Percentiles rank a stretch among this genome's conserved stretches.
phyloP scores from a whole-genome alignment of 2,888 invertebrate genomes.

The Escarpia spicata region DNA sequence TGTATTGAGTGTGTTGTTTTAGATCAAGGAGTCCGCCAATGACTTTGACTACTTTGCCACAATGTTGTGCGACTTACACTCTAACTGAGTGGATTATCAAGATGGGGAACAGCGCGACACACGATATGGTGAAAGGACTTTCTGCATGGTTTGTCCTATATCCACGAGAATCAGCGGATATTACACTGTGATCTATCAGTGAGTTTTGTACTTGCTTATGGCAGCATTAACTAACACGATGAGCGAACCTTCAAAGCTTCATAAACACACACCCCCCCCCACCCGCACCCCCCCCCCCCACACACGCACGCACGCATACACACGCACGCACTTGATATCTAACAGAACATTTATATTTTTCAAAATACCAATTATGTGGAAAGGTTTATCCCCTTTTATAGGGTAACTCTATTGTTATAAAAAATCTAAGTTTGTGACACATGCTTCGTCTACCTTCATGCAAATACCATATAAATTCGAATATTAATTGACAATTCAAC shows the following conservation, averaged over 20 bases:
- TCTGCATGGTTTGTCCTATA: neutral
- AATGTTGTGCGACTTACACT: neutral
- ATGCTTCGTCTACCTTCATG: too few relatives aligned
- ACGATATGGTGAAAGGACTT: neutral
- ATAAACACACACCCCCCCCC: neutral
- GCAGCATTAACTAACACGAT: neutral
- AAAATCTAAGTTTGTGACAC: too few relatives aligned
- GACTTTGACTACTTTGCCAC: neutral
- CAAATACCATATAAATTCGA: too few relatives aligned
- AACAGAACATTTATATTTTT: too few relatives aligned
- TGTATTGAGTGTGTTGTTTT: neutral
- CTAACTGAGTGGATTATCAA: neutral
- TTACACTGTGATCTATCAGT: neutral
- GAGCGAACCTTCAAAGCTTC: neutral
- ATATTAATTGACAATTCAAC: too few relatives aligned
- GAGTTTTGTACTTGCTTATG: neutral
- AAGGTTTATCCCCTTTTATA: too few relatives aligned
- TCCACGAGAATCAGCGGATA: neutral
- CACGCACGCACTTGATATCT: too few relatives aligned
- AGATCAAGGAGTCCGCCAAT: neutral
- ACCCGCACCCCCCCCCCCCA: neutral
- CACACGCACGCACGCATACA: too few relatives aligned
- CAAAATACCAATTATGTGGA: too few relatives aligned
- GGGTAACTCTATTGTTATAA: too few relatives aligned
- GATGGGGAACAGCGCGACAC: neutral